Percentiles rank a stretch among this genome's conserved stretches.
phyloP scores from a whole-genome alignment of 92 coral and sea anemone species.

The Parazoanthus darwini region DNA sequence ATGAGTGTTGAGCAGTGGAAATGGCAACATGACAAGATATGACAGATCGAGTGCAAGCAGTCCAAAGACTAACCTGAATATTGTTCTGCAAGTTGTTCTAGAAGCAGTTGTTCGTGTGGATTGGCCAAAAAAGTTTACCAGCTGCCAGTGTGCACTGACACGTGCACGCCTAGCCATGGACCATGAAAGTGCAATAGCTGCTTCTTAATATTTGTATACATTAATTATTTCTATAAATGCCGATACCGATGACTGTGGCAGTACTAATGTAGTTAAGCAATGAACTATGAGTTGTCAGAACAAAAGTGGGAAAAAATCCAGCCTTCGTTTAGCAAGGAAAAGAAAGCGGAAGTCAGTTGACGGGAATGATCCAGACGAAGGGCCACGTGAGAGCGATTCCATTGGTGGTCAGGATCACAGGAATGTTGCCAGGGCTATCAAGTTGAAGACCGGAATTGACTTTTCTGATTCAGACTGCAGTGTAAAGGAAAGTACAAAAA shows the following conservation, averaged over 20 bases:
- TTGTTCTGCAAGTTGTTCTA: neutral
- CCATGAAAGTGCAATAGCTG: neutral
- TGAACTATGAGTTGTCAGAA: neutral
- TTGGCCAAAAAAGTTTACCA: neutral
- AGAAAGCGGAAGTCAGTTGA: conserved; percentile 24
- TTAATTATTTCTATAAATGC: too few species aligned
- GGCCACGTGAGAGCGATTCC: too few species aligned
- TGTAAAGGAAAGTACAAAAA: neutral
- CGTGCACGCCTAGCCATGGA: too few species aligned
- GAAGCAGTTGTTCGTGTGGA: neutral
- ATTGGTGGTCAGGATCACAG: neutral
- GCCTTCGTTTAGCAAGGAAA: conserved; percentile 25
- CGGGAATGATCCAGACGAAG: neutral
- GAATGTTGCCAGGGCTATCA: neutral
- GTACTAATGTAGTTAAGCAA: neutral
- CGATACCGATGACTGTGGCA: neutral
- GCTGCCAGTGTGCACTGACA: too few species aligned
- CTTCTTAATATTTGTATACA: too few species aligned
- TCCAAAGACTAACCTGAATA: neutral
- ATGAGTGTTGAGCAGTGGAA: too few species aligned
- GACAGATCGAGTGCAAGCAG: neutral
- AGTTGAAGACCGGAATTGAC: neutral
- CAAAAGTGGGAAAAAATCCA: neutral
- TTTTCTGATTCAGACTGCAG: neutral
- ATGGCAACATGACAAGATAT: neutral